Evolutionary conservation across 2,888 invertebrate genomes (phyloP).

Genomic region (Choreutis nemorana): DNA sequence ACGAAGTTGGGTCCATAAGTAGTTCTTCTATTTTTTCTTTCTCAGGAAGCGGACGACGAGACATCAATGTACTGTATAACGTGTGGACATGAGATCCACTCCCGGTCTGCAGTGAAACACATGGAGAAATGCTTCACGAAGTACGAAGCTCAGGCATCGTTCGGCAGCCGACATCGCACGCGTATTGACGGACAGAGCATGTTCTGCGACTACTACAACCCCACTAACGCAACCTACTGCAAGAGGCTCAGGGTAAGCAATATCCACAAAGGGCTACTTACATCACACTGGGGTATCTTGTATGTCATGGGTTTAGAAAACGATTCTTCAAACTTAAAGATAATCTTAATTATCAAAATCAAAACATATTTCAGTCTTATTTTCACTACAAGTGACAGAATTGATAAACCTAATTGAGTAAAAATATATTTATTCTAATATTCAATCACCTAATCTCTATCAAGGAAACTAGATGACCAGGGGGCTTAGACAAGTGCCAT

Average conservation of each 20-base stretch:
- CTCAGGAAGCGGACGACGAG: conserved; percentile 67
- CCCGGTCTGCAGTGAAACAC: conserved; percentile 90
- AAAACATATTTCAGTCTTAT: too few species aligned
- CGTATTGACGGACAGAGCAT: conserved; percentile 92
- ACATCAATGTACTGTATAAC: conserved; percentile 95
- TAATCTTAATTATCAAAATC: too few species aligned
- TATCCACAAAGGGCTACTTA: not conserved
- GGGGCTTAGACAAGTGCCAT: too few species aligned
- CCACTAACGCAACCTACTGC: conserved; percentile 89
- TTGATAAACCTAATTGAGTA: too few species aligned
- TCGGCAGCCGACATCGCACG: conserved; percentile 94
- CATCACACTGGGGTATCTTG: too few species aligned
- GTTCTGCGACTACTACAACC: conserved; percentile 97
- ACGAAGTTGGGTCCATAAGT: too few species aligned
- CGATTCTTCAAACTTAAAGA: too few species aligned
- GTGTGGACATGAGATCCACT: conserved; percentile 95
- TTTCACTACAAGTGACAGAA: too few species aligned
- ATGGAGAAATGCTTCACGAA: conserved; percentile 99
- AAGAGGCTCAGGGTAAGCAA: conserved; percentile 82
- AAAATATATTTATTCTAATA: too few species aligned
- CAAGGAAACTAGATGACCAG: too few species aligned
- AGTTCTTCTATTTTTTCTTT: not conserved
- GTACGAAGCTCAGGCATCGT: conserved; percentile 96
- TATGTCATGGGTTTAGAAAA: too few species aligned
- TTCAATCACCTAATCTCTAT: too few species aligned